Evolutionary conservation across 1,140 invertebrate species (phyloP), one percentile per base, ranked within the genome.

Genomic region (Hestina assimilis): DNA sequence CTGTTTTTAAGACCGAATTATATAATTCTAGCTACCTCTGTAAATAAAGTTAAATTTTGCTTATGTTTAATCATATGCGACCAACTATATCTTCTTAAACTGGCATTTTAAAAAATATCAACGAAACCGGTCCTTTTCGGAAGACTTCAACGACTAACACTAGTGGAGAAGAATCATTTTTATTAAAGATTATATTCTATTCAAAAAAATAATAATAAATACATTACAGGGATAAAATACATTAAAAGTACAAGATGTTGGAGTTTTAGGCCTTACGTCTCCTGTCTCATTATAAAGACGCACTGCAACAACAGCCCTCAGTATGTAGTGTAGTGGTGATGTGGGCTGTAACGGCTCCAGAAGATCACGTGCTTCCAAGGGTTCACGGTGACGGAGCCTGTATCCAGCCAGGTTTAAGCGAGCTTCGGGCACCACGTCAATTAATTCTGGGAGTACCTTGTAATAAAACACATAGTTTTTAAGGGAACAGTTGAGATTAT

Each of bases 341-440:
- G 96, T 94, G 7, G 98, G 96, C 72, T 98, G 96, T 15, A 99
- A 78, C 64, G 98, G 95, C 82, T 98, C 97, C 50, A 99, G 95
- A 9, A 99, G 87, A 28, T 95, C 93, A 67, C 95, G 95, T 0
- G 98, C 98, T 79, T 98, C 97, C 59, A 94, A 91, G 1, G 97
- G 92, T 69, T 99, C 96, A 75, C 98, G 94, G 70, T 97, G 95
- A 72, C 95, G 95, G 8, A 99, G 91, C 79, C 99, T 94, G 84
- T 98, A 97, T 41, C 99, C 98, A 2, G 98, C 96, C 28, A 99
- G 91, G 91, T 99, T 99, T 0, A 87, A 89, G 48, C 97, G 91
- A 3, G 98, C 98, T 90, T 99, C 98, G 6, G 98, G 96, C 51
- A 99, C 95, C 0, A 99, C 94, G 86, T 99, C 97, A 2, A 99